phyloP scores from a whole-genome alignment of 2,888 invertebrate genomes.

The Hanleya hanleyi region DNA sequence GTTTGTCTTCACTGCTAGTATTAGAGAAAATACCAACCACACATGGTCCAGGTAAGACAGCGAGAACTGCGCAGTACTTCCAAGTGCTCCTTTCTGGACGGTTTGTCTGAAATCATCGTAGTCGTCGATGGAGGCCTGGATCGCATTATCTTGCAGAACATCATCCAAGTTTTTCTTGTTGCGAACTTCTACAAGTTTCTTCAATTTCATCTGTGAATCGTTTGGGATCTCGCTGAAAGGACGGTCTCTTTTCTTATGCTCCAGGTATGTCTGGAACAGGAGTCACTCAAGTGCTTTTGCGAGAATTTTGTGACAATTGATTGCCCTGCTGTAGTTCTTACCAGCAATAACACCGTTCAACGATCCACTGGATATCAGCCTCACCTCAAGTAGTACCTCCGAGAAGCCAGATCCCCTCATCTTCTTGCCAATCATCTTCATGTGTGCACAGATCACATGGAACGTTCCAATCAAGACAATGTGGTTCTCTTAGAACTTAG shows the following conservation, averaged over 20 bases:
- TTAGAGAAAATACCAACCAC: not conserved
- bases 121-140: not conserved
- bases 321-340: conserved; percentile 27
- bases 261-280: not conserved
- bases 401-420: conserved; percentile 31
- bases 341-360: conserved; percentile 28
- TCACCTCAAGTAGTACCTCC: conserved; percentile 23
- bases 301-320: conserved; percentile 33
- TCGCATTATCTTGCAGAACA: not conserved
- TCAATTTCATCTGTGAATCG: not conserved
- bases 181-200: not conserved
- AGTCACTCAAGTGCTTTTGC: conserved; percentile 23
- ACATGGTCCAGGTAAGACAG: not conserved
- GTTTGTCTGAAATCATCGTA: not conserved
- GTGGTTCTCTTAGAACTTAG: conserved; percentile 29
- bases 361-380: conserved; percentile 25
- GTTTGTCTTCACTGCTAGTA: not conserved
- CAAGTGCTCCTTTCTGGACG: not conserved
- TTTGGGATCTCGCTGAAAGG: not conserved
- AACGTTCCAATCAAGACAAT: conserved; percentile 39
- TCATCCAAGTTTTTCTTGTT: not conserved
- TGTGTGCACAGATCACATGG: conserved; percentile 21
- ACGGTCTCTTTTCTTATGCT: not conserved
- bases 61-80: not conserved
- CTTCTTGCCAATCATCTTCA: conserved; percentile 33